Evolutionary conservation across 2,888 invertebrate species (phyloP).

Genomic region (Hololepta plana): DNA sequence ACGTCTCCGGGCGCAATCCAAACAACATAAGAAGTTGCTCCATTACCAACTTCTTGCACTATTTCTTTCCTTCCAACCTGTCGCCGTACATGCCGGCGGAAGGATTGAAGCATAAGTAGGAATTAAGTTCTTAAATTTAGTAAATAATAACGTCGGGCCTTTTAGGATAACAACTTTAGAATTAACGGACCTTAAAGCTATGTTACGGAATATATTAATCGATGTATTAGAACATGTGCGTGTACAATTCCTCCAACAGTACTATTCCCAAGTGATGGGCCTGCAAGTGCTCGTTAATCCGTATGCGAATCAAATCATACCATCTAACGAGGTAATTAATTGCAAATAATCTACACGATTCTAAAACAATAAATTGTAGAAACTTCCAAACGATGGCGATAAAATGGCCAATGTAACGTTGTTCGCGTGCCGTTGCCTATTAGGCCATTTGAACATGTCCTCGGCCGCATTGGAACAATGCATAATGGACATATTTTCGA

Average conservation of each 20-base stretch:
- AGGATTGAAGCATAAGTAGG: constrained; percentile 24
- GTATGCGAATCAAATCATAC: constrained; percentile 30
- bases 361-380: no score
- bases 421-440: constrained; percentile 24
- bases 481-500: constrained; percentile 22
- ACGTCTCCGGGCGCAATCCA: constrained; percentile 22
- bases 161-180: constrained; percentile 12
- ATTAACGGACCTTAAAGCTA: constrained; percentile 10
- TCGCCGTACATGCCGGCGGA: constrained; percentile 27
- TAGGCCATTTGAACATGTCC: constrained; percentile 30
- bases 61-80: constrained; percentile 23
- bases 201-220: no score
- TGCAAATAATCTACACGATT: constrained; percentile 7
- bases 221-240: constrained; percentile 46
- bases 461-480: constrained; percentile 25
- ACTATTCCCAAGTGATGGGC: constrained; percentile 60
- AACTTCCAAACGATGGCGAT: constrained; percentile 11
- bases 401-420: constrained; percentile 22
- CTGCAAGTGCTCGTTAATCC: constrained; percentile 67
- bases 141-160: constrained; percentile 3
- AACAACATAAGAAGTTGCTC: constrained; percentile 17
- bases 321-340: constrained; percentile 19
- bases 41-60: constrained; percentile 19
- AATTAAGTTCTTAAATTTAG: constrained; percentile 3
- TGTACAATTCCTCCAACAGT: constrained; percentile 59